phyloP scores from a whole-genome alignment of 2,113 vertebrate genomes.

The Leptosomus discolor region DNA sequence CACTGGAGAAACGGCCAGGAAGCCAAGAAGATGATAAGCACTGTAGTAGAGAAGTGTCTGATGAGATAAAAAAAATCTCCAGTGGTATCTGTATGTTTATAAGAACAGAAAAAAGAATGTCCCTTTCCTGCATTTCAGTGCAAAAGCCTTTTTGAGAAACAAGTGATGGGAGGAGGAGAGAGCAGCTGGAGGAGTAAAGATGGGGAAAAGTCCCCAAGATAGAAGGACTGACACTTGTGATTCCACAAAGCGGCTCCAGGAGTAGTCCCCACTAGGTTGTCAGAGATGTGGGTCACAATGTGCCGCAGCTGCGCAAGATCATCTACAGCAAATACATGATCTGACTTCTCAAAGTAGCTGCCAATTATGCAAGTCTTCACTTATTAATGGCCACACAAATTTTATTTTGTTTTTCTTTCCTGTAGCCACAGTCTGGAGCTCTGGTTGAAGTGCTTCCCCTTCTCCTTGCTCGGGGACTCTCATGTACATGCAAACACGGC shows the following conservation, averaged over 20 bases:
- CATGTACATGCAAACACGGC: background rate
- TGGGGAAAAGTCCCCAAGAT: background rate
- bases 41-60: background rate
- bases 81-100: background rate
- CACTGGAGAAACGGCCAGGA: background rate
- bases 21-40: background rate
- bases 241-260: background rate
- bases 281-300: background rate
- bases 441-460: background rate
- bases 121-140: background rate
- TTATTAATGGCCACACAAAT: fast-evolving
- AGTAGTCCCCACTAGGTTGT: background rate
- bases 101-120: background rate
- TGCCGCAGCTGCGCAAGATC: background rate
- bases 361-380: background rate
- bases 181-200: fast-evolving
- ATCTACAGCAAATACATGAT: fast-evolving
- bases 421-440: background rate
- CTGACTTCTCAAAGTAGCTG: background rate
- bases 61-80: background rate
- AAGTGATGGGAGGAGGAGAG: background rate
- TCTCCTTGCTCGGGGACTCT: background rate
- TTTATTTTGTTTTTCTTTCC: background rate
- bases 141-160: background rate
- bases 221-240: background rate